Percentiles rank a stretch among this genome's conserved stretches.
These are phyloP conservation scores for Engraulis encrasicolus DNA, from an alignment of 2,113 vertebrate species.

Conservation along the genomic window DNA sequence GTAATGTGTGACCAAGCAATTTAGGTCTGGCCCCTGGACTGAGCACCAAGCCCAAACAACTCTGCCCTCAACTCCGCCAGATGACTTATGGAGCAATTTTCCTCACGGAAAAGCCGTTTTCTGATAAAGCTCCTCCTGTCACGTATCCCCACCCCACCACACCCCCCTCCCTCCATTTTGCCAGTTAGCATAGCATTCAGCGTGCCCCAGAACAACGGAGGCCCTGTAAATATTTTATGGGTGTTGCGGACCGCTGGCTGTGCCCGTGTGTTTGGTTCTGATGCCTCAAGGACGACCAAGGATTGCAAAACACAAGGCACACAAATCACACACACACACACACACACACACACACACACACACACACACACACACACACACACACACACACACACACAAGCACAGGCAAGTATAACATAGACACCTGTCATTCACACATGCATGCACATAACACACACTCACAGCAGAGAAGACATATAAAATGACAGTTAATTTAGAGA, in stretches of 20 bases:
- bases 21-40: not conserved
- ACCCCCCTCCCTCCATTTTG: too few species aligned
- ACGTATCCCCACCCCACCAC: not conserved
- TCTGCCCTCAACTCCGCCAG: not conserved
- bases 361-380: too few species aligned
- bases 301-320: not conserved
- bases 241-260: not conserved
- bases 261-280: slow-evolving; percentile 19
- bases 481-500: too few species aligned
- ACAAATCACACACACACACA: slow-evolving; percentile 17
- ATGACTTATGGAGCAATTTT: slow-evolving; percentile 9
- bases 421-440: too few species aligned
- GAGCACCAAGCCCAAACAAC: not conserved
- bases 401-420: too few species aligned
- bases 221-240: slow-evolving; percentile 1
- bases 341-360: too few species aligned
- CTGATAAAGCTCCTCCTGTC: not conserved
- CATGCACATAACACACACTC: too few species aligned
- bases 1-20: not conserved
- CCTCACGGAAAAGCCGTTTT: not conserved
- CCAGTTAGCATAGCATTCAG: not conserved
- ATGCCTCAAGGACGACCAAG: not conserved
- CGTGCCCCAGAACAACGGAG: not conserved
- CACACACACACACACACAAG: too few species aligned
- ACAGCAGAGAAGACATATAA: too few species aligned